Base-by-base conservation (phyloP, 2,797 vertebrate species). In the Taeniopygia guttata region DNA sequence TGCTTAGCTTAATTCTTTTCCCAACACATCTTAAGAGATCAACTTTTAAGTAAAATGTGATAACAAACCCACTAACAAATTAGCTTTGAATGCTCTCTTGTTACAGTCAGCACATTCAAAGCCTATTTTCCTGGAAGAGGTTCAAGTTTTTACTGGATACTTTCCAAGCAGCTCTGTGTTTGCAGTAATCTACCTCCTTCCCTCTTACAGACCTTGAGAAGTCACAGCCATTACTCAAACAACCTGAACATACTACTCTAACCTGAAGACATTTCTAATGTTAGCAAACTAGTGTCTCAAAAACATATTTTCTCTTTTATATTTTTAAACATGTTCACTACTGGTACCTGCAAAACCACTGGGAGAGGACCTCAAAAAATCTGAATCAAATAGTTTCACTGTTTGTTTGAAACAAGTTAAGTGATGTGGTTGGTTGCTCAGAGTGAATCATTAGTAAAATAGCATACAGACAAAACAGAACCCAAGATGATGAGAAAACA, bases 21-120 rank as follows among this genome's bases (percentile, higher is more conserved):
- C 66, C 68, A 68, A 62, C n/a, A 77, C 56, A 95, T 64, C 75
- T 89, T 86, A 95, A 90, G 59, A 89, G 63, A 96, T 89, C 76
- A 95, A 92, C 83, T 95, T 87, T 95, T 54, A 95, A 96, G 46
- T n/a, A 94, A 96, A 97, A 96, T 77, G 81, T 86, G 59, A 58
- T 93, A 82, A 96, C 89, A 93, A 97, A 89, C 77, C 67, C 73
- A 92, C 63, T 79, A 94, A 89, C 72, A 87, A 96, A 97, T 95
- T 95, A 92, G 40, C 56, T 85, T 95, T 11, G 60, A 93, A 96
- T 91, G 76, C 56, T 89, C 87, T 93, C 88, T 95, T 82, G 66
- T 91, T 85, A 89, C 87, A 89, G 90, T 88, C 95, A 89, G 83
- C 84, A 94, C 79, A 96, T 89, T 93, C 82, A 94, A 90, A 94